phyloP scores from a whole-genome alignment of 2,113 vertebrate species.

The Gobio gobio region DNA sequence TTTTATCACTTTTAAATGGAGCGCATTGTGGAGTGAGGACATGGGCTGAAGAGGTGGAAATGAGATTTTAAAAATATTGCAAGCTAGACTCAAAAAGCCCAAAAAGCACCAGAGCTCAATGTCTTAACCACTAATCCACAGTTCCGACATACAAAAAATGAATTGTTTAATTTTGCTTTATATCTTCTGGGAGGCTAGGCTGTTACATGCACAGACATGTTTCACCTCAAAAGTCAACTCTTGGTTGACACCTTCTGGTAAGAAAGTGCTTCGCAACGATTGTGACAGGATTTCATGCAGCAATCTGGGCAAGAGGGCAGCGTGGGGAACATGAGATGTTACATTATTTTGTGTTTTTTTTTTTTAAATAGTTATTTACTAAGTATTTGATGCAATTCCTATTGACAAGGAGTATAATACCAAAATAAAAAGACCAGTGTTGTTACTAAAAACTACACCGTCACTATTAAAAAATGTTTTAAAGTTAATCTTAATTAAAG shows the following conservation, averaged over 20 bases:
- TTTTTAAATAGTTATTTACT: not conserved
- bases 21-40: not conserved
- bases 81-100: not conserved
- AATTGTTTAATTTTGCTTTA: not conserved
- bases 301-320: not conserved
- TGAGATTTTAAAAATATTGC: not conserved
- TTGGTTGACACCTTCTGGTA: slow-evolving; percentile 60
- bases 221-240: not conserved
- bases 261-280: not conserved
- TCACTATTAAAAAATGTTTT: not conserved
- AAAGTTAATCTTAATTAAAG: not conserved
- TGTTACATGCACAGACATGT: not conserved
- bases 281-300: not conserved
- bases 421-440: too few species aligned
- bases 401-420: too few species aligned
- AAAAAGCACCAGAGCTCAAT: too few species aligned
- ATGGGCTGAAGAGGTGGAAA: not conserved
- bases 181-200: not conserved
- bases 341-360: not conserved
- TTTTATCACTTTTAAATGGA: too few species aligned
- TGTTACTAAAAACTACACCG: not conserved
- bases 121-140: not conserved
- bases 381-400: too few species aligned
- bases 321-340: not conserved
- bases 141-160: not conserved